Evolutionary conservation across 2,797 vertebrate genomes (phyloP), one percentile per base, ranked within the genome.

Genomic region (Apogon talboti): DNA sequence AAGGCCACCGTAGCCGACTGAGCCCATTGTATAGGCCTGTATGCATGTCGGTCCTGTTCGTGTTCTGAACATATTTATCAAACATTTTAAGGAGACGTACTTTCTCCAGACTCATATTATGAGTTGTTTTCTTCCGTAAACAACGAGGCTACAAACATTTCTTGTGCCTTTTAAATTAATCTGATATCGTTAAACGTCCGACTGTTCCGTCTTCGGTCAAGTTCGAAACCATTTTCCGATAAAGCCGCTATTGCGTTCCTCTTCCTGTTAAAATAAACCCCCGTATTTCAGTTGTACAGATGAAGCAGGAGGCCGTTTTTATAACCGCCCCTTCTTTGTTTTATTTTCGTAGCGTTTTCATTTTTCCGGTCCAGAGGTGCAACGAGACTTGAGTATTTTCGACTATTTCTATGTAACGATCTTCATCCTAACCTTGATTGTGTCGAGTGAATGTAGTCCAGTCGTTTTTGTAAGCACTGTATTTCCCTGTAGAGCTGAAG

Each of bases 391-490:
- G 3, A 57, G 21, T 64, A 55, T 58, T 71, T 50, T 71, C 2
- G 9, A 49, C 48, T 62, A 21, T n/a, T 82, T 58, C 57, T 77
- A 12, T 38, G 63, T 81, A 63, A 53, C 66, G n/a, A 62, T 70
- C 38, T 61, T 71, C 54, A 67, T 80, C 68, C 84, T 85, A 87
- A 88, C 84, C 63, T 55, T 48, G 44, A 67, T 79, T 76, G 60
- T 66, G 71, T 86, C 71, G 87, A 83, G 78, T 86, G 88, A 86
- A 85, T 88, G 88, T 90, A 88, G 89, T 87, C 74, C 77, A 65
- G 78, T 87, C 67, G 3, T 74, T 71, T 74, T 82, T 72, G 35
- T 82, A 76, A 91, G 87, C 88, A 91, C 88, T 91, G 89, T 89
- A 85, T 76, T 78, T 82, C 68, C 77, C 79, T 71, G 71, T 91